Evolutionary conservation across 2,113 vertebrate species (phyloP).

Genomic region (Syngnathus typhle): DNA sequence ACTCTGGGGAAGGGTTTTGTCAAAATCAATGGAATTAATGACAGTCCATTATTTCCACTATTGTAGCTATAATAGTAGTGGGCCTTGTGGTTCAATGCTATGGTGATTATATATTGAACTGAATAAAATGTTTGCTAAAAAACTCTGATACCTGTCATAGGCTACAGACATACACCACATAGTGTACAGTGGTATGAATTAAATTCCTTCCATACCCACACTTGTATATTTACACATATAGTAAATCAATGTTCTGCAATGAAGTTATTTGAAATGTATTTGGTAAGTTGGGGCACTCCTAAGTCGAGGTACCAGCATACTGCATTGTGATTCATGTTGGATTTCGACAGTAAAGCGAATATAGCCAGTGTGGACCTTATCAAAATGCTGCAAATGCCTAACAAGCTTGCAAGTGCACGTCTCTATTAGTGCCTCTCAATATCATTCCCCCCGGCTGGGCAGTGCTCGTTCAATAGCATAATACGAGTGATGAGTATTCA

Average conservation of each 20-base stretch:
- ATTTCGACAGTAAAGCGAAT: conserved; percentile 20
- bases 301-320: neutral
- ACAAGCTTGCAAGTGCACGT: conserved; percentile 25
- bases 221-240: no score
- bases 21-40: no score
- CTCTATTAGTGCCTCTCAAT: conserved; percentile 21
- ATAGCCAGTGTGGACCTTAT: conserved; percentile 24
- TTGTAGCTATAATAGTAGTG: no score
- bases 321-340: neutral
- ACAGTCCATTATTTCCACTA: no score
- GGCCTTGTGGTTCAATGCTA: no score
- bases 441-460: conserved; percentile 10
- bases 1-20: neutral
- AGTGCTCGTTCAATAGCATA: conserved; percentile 45
- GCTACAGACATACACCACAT: no score
- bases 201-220: no score
- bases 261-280: no score
- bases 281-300: neutral
- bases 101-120: neutral
- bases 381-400: conserved; percentile 40
- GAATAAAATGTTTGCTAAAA: neutral
- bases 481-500: conserved; percentile 40
- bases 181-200: no score
- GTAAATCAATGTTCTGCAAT: no score
- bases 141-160: no score